Evolutionary conservation across 1,140 invertebrate species (phyloP), one percentile per base, ranked within the genome.

Genomic region (Ceratoteleas bidentatus): DNA sequence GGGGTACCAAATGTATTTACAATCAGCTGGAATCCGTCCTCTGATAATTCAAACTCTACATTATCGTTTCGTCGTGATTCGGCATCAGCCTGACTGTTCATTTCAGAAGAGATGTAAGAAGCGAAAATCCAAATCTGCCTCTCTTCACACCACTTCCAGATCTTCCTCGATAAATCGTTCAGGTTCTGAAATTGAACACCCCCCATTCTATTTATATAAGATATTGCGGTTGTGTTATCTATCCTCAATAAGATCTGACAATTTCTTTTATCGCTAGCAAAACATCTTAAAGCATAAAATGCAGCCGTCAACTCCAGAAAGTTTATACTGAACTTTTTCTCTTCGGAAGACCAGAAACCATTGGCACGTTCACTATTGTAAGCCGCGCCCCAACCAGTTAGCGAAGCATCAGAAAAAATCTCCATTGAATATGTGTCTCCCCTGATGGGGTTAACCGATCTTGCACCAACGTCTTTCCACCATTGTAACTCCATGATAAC

Each of bases 121-220:
- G 36, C 36, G 36, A 40, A 40, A 1, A 40, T 40, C 36, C 36
- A 40, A 6, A 40, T 40, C 7, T 40, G 7, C 10, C 36, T 40
- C 6, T 11, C 7, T 40, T 40, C 49, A 24, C 49, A 10, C 16
- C 49, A 72, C 82, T 33, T 70, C 76, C 8, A 85, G 43, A 57
- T 84, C 70, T 0, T 82, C 10, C 24, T 52, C 15, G 49, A 8
- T 40, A 40, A 40, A 3, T 40, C 10, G 6, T 40, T 40, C 36
- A 40, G 6, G 7, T 11, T 40, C 6, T 40, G 7, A 40, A 9
- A 40, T 40, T 40, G 36, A 1, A 40, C 13, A 6, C 45, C 45
- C 10, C 45, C 83, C 78, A 84, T 84, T 36, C 70, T 40, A 66
- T 83, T 83, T 24, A 24, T 24, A 4, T 24, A 24, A 1, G 36